Conservation (phyloP, 2,888 invertebrate genomes). For the Ectobius pallidus region DNA sequence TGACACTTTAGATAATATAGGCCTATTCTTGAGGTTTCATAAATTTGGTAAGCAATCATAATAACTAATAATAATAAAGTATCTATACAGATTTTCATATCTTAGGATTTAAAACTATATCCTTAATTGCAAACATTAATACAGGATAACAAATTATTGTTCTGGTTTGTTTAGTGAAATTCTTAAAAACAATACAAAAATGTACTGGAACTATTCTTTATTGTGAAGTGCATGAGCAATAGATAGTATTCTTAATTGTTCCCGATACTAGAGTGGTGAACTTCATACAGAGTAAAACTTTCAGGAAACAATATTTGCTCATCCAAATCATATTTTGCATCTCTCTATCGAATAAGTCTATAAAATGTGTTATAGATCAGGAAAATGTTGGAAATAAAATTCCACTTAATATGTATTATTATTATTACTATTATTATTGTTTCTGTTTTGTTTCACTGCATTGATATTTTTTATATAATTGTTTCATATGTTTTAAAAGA, state of each 20-base stretch:
- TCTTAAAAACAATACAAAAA: not conserved
- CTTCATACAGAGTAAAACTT: constrained; percentile 30
- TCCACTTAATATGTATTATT: not conserved
- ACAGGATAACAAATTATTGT: not conserved
- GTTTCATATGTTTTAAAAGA: not conserved
- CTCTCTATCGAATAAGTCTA: not conserved
- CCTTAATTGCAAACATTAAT: not conserved
- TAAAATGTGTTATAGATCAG: not conserved
- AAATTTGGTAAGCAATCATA: no score
- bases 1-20: no score
- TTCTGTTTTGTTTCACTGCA: not conserved
- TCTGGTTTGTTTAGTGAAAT: not conserved
- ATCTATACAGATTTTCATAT: no score
- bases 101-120: no score
- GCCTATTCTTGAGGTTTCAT: no score
- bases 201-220: not conserved
- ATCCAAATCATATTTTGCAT: constrained; percentile 20
- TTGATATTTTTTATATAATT: not conserved
- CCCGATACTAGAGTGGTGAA: constrained; percentile 21
- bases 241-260: constrained; percentile 18
- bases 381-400: not conserved
- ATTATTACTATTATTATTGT: not conserved
- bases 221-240: constrained; percentile 24
- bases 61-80: no score
- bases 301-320: constrained; percentile 30